Base-by-base conservation (phyloP, 2,113 vertebrate species). In the Poicephalus gulielmi region DNA sequence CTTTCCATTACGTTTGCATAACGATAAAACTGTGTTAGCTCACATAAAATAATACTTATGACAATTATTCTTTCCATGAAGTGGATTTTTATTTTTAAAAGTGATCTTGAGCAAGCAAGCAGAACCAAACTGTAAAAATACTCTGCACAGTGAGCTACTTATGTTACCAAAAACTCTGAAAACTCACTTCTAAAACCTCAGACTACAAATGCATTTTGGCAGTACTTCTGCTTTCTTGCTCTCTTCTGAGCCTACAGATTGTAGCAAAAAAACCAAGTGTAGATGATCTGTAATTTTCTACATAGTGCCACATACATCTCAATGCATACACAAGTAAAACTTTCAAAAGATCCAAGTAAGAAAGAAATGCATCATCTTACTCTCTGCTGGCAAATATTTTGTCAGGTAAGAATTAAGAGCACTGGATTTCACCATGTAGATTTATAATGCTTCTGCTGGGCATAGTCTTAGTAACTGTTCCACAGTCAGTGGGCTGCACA, bases 31-130 rank as follows among this genome's bases (percentile, higher is more conserved):
- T 67, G 77, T 70, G 90, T 97, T 95, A 95, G 85, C 68, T 92
- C 76, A 75, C 77, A 50, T 95, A 95, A 97, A 97, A 96, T 95
- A 97, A 94, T 94, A 95, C 93, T 97, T 96, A 94, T 63, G 64
- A 88, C 93, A 94, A 94, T 95, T 83, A 83, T 94, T 94, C 96
- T 95, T 95, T 94, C 94, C 83, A 92, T 86, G 43, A 83, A 88
- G 90, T 81, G 50, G 71, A 88, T 81, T 92, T 96, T 95, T 95
- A 96, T 96, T 96, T 96, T 96, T 95, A 78, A 95, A 83, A 90
- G 73, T 17, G 35, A 88, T 79, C 83, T 86, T 91, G 49, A 96
- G 57, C 63, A 93, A 94, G 93, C 68, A 88, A 93, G 79, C 78
- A 4, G 2, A 91, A 92, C 43, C 53, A 49, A 92, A 84, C 44